Conservation (phyloP, 2,888 invertebrate genomes). For the Smittia sp. region DNA sequence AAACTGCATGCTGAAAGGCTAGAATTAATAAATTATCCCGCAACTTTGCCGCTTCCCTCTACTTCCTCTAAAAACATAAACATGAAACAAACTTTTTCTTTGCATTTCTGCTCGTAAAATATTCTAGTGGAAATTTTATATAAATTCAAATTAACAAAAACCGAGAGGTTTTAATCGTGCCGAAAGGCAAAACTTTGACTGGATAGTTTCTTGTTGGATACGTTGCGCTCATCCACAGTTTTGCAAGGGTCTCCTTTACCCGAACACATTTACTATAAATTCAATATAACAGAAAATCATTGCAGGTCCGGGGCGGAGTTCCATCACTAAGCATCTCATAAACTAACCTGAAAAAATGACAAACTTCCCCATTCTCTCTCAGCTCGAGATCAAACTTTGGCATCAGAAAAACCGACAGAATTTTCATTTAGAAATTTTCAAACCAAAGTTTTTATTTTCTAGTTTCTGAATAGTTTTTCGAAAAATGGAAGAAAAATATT, state of each 20-base stretch:
- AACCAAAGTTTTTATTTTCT: slow-evolving; percentile 18
- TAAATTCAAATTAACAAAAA: not conserved
- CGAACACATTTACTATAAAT: too few species aligned
- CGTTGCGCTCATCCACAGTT: not conserved
- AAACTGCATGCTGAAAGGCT: not conserved
- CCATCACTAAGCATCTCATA: not conserved
- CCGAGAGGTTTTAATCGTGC: not conserved
- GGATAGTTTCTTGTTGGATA: not conserved
- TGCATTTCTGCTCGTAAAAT: not conserved
- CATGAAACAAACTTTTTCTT: slow-evolving; percentile 22
- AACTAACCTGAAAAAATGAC: not conserved
- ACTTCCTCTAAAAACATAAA: slow-evolving; percentile 10
- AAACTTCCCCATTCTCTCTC: not conserved
- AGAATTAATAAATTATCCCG: slow-evolving; percentile 24
- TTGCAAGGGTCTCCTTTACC: too few species aligned
- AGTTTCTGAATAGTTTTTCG: slow-evolving; percentile 1
- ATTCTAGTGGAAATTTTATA: not conserved
- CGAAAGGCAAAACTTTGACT: not conserved
- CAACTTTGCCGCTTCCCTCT: not conserved
- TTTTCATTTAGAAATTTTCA: slow-evolving; percentile 17
- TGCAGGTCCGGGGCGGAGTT: not conserved
- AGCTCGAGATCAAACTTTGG: not conserved
- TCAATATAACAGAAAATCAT: not conserved
- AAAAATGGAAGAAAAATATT: slow-evolving; percentile 9
- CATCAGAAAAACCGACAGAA: not conserved